Percentiles rank a stretch among this genome's conserved stretches.
phyloP scores from a whole-genome alignment of 2,888 invertebrate species.

The Clivina fossor region DNA sequence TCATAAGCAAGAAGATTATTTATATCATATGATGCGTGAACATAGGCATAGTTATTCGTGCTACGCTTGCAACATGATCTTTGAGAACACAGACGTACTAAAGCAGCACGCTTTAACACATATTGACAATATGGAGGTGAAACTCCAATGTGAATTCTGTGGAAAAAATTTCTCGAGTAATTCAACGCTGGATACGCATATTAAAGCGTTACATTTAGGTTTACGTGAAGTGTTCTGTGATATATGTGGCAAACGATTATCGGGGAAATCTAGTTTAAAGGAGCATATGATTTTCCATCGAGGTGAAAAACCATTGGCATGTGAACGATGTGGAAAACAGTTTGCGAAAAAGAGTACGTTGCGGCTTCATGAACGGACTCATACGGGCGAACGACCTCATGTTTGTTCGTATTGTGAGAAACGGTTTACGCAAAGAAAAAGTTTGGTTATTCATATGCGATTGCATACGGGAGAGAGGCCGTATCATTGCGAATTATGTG shows the following conservation, averaged over 20 bases:
- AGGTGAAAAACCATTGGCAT: conserved; percentile 52
- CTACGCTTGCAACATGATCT: not conserved
- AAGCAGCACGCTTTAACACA: not conserved
- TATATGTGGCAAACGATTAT: conserved; percentile 56
- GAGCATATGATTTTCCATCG: conserved; percentile 55
- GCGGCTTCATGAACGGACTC: conserved; percentile 3
- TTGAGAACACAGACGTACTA: not conserved
- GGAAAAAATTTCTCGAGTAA: not conserved
- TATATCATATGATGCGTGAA: not conserved
- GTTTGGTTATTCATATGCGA: conserved; percentile 22
- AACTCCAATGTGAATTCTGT: conserved; percentile 9
- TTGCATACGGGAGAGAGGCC: conserved; percentile 39
- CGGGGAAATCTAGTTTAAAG: conserved; percentile 54
- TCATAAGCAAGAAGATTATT: conserved; percentile 3
- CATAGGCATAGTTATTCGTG: not conserved
- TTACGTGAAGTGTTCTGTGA: not conserved
- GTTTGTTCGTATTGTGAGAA: conserved; percentile 37
- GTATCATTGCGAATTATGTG: conserved; percentile 37
- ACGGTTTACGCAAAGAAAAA: conserved; percentile 7
- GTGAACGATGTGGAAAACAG: conserved; percentile 25
- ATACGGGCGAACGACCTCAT: conserved; percentile 23
- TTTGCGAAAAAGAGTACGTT: conserved; percentile 35
- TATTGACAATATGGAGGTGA: not conserved
- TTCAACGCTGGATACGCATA: conserved; percentile 1
- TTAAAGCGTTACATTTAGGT: not conserved